These are phyloP conservation scores for Xestia c-nigrum DNA, from an alignment of 2,888 invertebrate species.

Conservation along the genomic window DNA sequence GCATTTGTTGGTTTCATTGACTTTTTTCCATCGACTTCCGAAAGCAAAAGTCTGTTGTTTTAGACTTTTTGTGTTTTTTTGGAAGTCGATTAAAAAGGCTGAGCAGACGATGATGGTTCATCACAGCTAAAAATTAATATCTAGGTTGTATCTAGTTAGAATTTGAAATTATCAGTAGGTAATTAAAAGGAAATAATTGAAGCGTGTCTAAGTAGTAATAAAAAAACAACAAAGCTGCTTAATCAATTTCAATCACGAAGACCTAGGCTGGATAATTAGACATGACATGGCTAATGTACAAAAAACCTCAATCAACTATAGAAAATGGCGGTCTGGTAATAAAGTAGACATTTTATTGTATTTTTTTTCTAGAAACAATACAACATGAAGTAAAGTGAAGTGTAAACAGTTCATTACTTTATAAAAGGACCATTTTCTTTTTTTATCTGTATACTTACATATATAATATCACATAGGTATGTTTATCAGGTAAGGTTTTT, in stretches of 20 bases:
- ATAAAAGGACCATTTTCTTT: background rate
- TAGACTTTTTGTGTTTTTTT: no score
- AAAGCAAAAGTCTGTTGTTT: no score
- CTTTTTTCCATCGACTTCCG: no score
- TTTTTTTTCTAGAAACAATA: conserved; percentile 7
- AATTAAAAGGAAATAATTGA: background rate
- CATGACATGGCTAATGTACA: conserved; percentile 19
- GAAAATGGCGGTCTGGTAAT: background rate
- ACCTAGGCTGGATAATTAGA: conserved; percentile 17
- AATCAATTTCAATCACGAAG: conserved; percentile 25
- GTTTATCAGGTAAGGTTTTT: background rate
- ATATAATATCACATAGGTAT: background rate
- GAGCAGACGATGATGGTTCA: background rate
- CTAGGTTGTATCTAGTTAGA: background rate
- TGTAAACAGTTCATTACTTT: conserved; percentile 20
- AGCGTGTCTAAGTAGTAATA: conserved; percentile 2
- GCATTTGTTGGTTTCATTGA: no score
- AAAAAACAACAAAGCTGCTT: conserved; percentile 13
- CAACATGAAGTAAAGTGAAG: background rate
- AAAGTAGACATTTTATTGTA: conserved; percentile 16
- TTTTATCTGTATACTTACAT: background rate
- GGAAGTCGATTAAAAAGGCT: background rate
- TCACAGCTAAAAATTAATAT: background rate
- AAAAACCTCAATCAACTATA: conserved; percentile 2
- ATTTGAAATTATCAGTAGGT: background rate